Evolutionary conservation across 2,113 vertebrate species (phyloP), one percentile per base, ranked within the genome.

Genomic region (Heterocephalus glaber): DNA sequence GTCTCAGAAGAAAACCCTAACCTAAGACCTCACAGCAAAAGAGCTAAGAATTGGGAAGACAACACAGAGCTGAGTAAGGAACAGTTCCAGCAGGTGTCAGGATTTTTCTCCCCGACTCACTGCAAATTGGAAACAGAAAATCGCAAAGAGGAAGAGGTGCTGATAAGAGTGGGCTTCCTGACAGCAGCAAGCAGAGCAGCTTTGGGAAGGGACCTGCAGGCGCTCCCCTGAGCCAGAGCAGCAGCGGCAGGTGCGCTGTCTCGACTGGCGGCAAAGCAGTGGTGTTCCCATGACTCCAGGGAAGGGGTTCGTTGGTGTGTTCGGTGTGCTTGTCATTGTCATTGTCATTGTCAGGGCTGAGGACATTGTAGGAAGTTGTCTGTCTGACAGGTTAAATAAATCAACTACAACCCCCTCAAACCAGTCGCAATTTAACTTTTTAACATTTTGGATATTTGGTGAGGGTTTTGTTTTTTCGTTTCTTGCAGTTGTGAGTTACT

Each of bases 401-500:
- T 41, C 70, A 22, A 35, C 14, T 11, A 16, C 44, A 16, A 17
- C 16, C 41, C 41, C 52, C 68, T 26, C 61, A 81, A 60, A 92
- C 60, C 54, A 86, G 38, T 86, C 91, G 44, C 68, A 68, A 94
- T 92, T 66, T 87, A 72, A 92, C 66, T 96, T 88, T 41, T 86
- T 90, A n/a, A 26, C 85, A 35, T 80, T 93, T 76, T 24, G 33
- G 49, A n/a, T 58, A n/a, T 54, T 52, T 47, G 20, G 68, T 49
- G 52, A 13, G 5, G 2, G 56, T 58, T 58, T 68, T 38, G 17
- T 49, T 52, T 80, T 54, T 7, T 22, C 47, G 77, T 3, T 66
- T 56, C 92, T 88, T 90, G n/a, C 60, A 47, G 72, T 86, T 95
- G n/a, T 92, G 60, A 95, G 41, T 76, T 79, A 88, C 38, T 65